Evolutionary conservation across 2,113 vertebrate genomes (phyloP).

Genomic region (Lepidothrix coronata): DNA sequence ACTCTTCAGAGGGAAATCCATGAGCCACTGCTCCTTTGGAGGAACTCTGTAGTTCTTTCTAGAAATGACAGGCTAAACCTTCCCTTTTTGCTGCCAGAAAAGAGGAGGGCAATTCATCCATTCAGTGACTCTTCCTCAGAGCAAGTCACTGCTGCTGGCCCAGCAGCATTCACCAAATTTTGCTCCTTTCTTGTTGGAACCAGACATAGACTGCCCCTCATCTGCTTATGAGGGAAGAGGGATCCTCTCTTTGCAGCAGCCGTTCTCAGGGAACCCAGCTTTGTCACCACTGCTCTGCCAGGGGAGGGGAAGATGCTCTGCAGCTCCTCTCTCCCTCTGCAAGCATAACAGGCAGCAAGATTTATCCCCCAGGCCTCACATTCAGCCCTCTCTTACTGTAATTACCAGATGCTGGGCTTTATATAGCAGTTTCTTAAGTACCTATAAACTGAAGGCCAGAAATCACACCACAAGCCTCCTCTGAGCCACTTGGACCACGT

Average conservation of each 20-base stretch:
- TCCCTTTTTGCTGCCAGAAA: neutral
- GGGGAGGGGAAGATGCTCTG: neutral
- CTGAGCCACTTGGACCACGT: neutral
- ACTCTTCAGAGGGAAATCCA: neutral
- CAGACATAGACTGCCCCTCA: neutral
- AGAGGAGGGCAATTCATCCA: neutral
- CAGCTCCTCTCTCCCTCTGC: neutral
- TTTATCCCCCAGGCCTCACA: neutral
- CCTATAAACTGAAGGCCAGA: neutral
- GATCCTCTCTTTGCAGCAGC: neutral
- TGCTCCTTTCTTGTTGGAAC: neutral
- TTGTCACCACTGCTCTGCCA: neutral
- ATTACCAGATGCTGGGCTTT: neutral
- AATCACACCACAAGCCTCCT: neutral
- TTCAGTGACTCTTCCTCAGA: neutral
- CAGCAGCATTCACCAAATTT: neutral
- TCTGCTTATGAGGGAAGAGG: neutral
- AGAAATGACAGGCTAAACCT: neutral
- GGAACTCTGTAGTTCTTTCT: neutral
- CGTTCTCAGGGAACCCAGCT: neutral
- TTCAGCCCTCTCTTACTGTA: neutral
- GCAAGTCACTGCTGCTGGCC: neutral
- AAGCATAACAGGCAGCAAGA: neutral
- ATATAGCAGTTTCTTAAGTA: neutral
- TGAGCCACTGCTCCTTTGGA: neutral